Evolutionary conservation across 2,888 invertebrate genomes (phyloP), one percentile per base, ranked within the genome.

Genomic region (Atethmia centrago): DNA sequence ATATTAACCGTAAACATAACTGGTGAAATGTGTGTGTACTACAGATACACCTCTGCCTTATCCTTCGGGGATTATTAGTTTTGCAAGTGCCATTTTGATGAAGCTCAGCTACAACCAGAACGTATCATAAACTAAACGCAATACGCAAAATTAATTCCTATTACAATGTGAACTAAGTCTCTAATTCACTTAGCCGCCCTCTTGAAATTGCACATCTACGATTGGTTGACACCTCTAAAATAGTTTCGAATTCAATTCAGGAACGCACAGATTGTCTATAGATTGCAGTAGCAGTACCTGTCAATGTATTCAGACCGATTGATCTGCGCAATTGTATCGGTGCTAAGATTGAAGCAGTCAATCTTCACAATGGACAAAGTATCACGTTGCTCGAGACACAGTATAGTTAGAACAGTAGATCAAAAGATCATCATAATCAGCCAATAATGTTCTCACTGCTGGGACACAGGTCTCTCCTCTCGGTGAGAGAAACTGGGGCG

Each of bases 331-430:
- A 66, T 69, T 58, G 76, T 77, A 72, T 71, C 67, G 51, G 77
- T 59, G 53, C 47, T 66, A 77, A 85, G 82, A 84, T 84, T 85
- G 74, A 85, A 84, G 74, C 67, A 77, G 47, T 79, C 66, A 65
- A 66, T 77, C 71, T 62, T 63, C 62, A 67, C 75, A 77, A 73
- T 66, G 65, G 70, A 59, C 59, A 56, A 75, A 80, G 72, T 83
- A 70, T 70, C 70, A 59, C 36, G 47, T 69, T 56, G 45, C 62
- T 61, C n/a, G 4, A 14, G 45, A 4, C 59, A n/a, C 49, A 75
- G 71, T 79, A 14, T 8, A 64, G 19, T 25, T 4, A 0, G 1
- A n/a, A 42, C 40, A 83, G 78, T 69, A 78, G 59, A 55, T 28
- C 55, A 16, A 3, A 55, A 55, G 9, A 55, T 55, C 28, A 36